Base-by-base conservation (phyloP, 2,888 invertebrate genomes). In the Macrophya alboannulata region DNA sequence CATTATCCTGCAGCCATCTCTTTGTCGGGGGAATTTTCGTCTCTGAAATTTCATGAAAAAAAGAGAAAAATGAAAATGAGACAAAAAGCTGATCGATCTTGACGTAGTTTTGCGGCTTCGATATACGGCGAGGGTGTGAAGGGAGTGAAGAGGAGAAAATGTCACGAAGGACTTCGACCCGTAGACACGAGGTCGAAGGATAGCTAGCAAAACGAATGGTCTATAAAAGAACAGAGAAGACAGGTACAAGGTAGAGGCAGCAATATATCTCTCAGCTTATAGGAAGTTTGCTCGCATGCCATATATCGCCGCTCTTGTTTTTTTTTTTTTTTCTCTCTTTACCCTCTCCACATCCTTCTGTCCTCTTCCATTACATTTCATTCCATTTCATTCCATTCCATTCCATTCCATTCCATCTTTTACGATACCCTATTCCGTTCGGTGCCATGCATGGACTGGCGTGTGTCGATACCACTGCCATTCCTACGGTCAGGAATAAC, bases 151-250 rank as follows among this genome's bases (percentile, higher is more conserved):
- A 77, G 43, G 43, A 62, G 25, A 81, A 40, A 81, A 83, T 71
- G 83, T 83, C 83, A 83, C 83, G 83, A 83, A 83, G 48, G 71
- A 71, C 48, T 83, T 83, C 71, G 83, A 83, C 68, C 83, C 83
- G 68, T 68, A 48, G 68, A 83, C 83, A 71, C 65, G 51, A 48
- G 83, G 81, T 82, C 59, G 59, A 72, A 85, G 85, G 72, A 85
- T 85, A 51, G 82, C 55, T 59, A 72, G 51, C 31, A 68, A 77
- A 77, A 85, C 79, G 72, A 82, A 82, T 81, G 85, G 71, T 85
- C 85, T 85, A 85, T 82, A 85, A 82, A 85, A 85, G 81, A 71
- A 83, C 45, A 83, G 83, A 83, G 65, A 71, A 71, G 45, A 83
- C 48, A 83, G 83, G 83, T 71, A 83, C 83, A 71, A 83, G 83